Evolutionary conservation across 2,888 invertebrate genomes (phyloP), one percentile per base, ranked within the genome.

Genomic region (Caenorhabditis plicata): DNA sequence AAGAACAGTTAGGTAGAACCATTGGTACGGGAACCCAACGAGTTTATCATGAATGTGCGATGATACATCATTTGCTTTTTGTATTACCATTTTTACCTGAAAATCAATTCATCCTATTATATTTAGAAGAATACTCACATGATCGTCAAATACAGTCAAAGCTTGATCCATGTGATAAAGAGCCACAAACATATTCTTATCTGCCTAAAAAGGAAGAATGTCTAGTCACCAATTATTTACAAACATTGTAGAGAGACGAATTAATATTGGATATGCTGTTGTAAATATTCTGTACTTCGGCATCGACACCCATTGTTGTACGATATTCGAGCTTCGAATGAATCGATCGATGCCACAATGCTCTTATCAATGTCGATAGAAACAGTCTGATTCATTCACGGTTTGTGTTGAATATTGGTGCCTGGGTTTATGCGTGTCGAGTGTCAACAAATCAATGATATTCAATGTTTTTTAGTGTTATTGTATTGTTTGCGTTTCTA

Each of bases 241-340:
- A 54, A 27, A 62, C 62, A 46, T 55, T 60, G 29, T 44, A 45
- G n/a, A 67, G 46, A 22, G 67, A 57, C 17, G 45, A 25, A 52
- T 67, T 63, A 43, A 67, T 64, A 22, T 60, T 60, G 41, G 48
- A 45, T 44, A 67, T 63, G 41, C 60, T 64, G 41, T 61, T 56
- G 50, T 64, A 67, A 44, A 67, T 52, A 36, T 67, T 63, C 33
- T 63, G 56, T 40, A 67, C 44, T 39, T 67, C 67, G 38, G 56
- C 54, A 27, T 67, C 67, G n/a, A 60, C 56, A 36, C 67, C 67
- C 67, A 67, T 67, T 38, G 23, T 35, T n/a, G n/a, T n/a, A n/a
- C n/a, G n/a, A n/a, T n/a, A n/a, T n/a, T n/a, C n/a, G n/a, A n/a
- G n/a, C n/a, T n/a, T n/a, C n/a, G n/a, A n/a, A n/a, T n/a, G n/a